A percentile compares a stretch with the other conserved stretches of the same genome.
Conservation (phyloP, 2,797 vertebrate species). For the Smutsia gigantea region DNA sequence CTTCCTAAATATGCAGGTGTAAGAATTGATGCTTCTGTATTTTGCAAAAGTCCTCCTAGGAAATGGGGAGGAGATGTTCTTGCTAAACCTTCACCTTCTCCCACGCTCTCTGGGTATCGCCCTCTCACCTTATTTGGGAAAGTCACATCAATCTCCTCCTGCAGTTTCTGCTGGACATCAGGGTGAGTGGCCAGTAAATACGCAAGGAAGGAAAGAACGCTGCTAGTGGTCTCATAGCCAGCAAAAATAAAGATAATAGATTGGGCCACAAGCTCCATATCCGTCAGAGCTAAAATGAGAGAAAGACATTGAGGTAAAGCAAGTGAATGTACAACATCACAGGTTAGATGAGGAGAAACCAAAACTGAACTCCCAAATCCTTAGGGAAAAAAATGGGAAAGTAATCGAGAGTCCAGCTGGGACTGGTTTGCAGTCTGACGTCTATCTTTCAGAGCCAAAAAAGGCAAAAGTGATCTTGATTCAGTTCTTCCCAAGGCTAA, state of each 20-base stretch:
- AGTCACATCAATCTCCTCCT: constrained; percentile 66
- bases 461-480: background rate
- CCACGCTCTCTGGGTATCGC: too few species aligned
- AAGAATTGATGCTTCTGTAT: background rate
- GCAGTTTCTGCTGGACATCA: constrained; percentile 74
- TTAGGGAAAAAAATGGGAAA: too few species aligned
- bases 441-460: background rate
- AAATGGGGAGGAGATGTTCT: background rate
- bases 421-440: background rate
- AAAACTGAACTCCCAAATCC: background rate
- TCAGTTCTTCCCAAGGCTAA: background rate
- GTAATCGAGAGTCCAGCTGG: background rate
- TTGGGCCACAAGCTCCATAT: constrained; percentile 76
- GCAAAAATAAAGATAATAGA: constrained; percentile 75
- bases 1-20: background rate
- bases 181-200: constrained; percentile 69
- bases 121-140: constrained; percentile 71
- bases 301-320: background rate
- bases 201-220: constrained; percentile 16
- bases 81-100: background rate
- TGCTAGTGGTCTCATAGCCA: constrained; percentile 78
- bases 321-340: background rate
- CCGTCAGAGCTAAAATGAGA: constrained; percentile 67
- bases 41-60: background rate
- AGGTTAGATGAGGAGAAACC: background rate